A percentile compares a stretch with the other conserved stretches of the same genome.
These are phyloP conservation scores for Entomobrya multifasciata DNA, from an alignment of 2,888 invertebrate species.

Conservation along the genomic window DNA sequence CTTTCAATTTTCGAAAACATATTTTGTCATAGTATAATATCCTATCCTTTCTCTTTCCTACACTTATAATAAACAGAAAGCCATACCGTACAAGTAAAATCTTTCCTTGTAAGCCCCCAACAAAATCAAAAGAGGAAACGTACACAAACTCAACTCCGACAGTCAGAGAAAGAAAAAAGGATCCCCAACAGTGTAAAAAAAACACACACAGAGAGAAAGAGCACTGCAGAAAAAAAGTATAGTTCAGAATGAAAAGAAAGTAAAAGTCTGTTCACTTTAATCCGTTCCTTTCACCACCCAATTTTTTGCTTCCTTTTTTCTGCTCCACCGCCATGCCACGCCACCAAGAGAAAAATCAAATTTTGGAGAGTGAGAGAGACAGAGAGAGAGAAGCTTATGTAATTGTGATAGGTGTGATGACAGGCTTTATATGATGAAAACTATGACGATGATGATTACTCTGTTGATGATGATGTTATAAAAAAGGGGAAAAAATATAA, in stretches of 20 bases:
- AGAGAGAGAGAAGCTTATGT: slow-evolving; percentile 30
- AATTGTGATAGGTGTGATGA: slow-evolving; percentile 57
- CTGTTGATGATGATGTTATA: background rate
- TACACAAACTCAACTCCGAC: background rate
- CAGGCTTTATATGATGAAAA: slow-evolving; percentile 29
- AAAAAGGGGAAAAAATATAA: slow-evolving; percentile 10
- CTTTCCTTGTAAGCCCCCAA: background rate
- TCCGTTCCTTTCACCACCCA: slow-evolving; percentile 44
- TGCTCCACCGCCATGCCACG: background rate
- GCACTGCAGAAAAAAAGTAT: background rate
- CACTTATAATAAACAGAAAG: too few species aligned
- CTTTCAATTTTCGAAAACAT: too few species aligned
- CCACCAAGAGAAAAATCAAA: slow-evolving; percentile 48
- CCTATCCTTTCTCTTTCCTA: too few species aligned
- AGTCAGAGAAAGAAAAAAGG: too few species aligned
- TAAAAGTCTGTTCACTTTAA: slow-evolving; percentile 47
- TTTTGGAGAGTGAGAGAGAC: background rate
- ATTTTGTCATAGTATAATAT: too few species aligned
- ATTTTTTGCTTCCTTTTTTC: slow-evolving; percentile 3
- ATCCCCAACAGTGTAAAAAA: background rate
- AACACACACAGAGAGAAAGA: background rate
- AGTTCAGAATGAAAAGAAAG: background rate
- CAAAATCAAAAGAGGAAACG: background rate
- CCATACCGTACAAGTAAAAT: background rate
- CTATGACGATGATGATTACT: slow-evolving; percentile 12